Evolutionary conservation across 2,888 invertebrate genomes (phyloP).

Genomic region (Perdita meconis): DNA sequence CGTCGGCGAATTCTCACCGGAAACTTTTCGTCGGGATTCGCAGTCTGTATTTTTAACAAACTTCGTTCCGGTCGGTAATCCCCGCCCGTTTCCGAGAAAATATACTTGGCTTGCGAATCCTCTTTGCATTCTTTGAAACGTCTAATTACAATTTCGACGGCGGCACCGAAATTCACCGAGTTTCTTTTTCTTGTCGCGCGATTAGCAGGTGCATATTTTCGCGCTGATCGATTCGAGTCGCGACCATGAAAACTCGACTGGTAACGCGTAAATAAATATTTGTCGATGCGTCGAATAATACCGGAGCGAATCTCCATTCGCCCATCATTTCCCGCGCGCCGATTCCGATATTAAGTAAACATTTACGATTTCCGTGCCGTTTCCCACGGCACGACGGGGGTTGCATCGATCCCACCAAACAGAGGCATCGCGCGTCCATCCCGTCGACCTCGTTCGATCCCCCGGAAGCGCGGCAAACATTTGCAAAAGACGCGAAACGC

Average conservation of each 20-base stretch:
- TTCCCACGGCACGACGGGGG: slow-evolving; percentile 24
- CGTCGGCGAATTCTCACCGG: neutral
- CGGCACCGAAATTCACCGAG: neutral
- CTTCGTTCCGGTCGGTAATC: neutral
- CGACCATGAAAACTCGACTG: slow-evolving; percentile 12
- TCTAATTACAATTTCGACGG: neutral
- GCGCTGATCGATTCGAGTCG: neutral
- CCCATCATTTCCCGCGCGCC: slow-evolving; percentile 16
- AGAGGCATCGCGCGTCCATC: slow-evolving; percentile 17
- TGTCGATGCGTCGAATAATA: slow-evolving; percentile 31
- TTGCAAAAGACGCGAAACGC: slow-evolving; percentile 9
- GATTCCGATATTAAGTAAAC: slow-evolving; percentile 56
- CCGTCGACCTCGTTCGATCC: slow-evolving; percentile 25
- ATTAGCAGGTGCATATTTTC: neutral
- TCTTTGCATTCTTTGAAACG: neutral
- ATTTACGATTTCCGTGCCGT: slow-evolving; percentile 54
- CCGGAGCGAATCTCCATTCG: slow-evolving; percentile 27
- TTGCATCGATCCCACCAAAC: slow-evolving; percentile 19
- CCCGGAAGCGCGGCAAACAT: slow-evolving; percentile 13
- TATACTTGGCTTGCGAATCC: neutral
- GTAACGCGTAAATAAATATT: slow-evolving; percentile 45
- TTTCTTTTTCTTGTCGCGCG: neutral
- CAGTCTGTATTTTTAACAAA: slow-evolving; percentile 10
- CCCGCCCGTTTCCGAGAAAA: neutral
- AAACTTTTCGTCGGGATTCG: slow-evolving; percentile 14